These are phyloP conservation scores for Eristalis tenax DNA, from an alignment of 2,888 invertebrate species.

Conservation along the genomic window DNA sequence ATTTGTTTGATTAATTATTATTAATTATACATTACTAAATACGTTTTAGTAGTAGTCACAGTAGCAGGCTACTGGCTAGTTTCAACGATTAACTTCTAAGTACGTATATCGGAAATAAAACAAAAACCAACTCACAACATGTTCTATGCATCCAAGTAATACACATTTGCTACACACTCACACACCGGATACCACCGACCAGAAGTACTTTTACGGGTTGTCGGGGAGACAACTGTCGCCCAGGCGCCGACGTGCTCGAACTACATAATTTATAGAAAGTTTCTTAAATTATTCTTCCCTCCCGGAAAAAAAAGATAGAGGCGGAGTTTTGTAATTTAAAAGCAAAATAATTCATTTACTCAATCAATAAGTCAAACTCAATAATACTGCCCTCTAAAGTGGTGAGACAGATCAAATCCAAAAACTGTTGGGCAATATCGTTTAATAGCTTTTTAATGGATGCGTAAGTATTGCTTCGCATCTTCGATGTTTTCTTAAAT, in stretches of 20 bases:
- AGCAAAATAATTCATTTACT: not conserved
- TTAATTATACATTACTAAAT: not conserved
- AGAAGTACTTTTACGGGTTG: constrained; percentile 29
- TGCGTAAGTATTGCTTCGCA: not conserved
- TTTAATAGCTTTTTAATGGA: not conserved
- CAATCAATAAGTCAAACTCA: not conserved
- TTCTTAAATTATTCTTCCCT: not conserved
- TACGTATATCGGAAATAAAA: not conserved
- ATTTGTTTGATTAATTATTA: too few species aligned
- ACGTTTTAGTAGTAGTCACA: not conserved
- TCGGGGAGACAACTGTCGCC: constrained; percentile 25
- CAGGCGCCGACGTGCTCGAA: constrained; percentile 6
- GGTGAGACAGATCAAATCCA: not conserved
- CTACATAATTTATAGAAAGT: constrained; percentile 20
- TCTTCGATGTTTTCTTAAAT: not conserved
- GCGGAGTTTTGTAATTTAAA: not conserved
- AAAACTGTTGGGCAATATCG: not conserved
- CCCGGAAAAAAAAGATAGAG: not conserved
- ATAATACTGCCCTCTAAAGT: not conserved
- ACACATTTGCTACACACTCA: constrained; percentile 1
- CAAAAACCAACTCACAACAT: constrained; percentile 9
- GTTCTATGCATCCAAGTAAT: constrained; percentile 19
- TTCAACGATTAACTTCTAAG: not conserved
- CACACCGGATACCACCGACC: constrained; percentile 6
- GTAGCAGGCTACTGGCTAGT: not conserved